Conservation (phyloP, 2,888 invertebrate genomes). For the Hirtodrosophila duncani region DNA sequence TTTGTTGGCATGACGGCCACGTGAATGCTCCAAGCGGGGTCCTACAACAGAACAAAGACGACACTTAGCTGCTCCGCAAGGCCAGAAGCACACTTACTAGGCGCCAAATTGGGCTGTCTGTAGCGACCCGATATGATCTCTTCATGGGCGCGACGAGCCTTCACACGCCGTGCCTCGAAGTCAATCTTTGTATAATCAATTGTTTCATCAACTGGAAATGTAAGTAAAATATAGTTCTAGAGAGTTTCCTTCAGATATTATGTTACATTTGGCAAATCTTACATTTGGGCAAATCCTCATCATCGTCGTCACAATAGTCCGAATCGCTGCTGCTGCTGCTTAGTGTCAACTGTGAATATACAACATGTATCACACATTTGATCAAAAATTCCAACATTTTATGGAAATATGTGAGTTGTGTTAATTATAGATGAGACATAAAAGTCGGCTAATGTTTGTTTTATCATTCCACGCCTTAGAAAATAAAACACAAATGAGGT, state of each 20-base stretch:
- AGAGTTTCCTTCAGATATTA: not conserved
- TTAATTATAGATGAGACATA: not conserved
- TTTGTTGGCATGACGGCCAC: slow-evolving; percentile 41
- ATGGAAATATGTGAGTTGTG: not conserved
- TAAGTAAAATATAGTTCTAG: too few relatives aligned
- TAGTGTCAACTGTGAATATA: slow-evolving; percentile 71
- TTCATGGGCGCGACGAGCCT: slow-evolving; percentile 78
- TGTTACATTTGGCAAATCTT: not conserved
- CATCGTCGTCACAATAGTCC: slow-evolving; percentile 77
- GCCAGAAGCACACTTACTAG: slow-evolving; percentile 68
- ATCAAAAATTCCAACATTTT: slow-evolving; percentile 3
- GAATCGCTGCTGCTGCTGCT: slow-evolving; percentile 78
- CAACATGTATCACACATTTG: slow-evolving; percentile 2
- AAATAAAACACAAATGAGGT: too few relatives aligned
- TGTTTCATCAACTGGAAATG: slow-evolving; percentile 72
- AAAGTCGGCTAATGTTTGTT: not conserved
- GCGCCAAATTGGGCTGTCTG: slow-evolving; percentile 77
- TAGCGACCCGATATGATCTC: slow-evolving; percentile 78
- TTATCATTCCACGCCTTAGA: too few relatives aligned
- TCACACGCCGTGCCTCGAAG: slow-evolving; percentile 77
- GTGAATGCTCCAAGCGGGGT: slow-evolving; percentile 57
- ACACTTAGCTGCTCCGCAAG: not conserved
- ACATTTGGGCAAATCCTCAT: slow-evolving; percentile 76
- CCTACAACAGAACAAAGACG: slow-evolving; percentile 18
- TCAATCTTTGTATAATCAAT: slow-evolving; percentile 78